phyloP scores from a whole-genome alignment of 2,888 invertebrate species.

The Scrobipalpa atriplicella region DNA sequence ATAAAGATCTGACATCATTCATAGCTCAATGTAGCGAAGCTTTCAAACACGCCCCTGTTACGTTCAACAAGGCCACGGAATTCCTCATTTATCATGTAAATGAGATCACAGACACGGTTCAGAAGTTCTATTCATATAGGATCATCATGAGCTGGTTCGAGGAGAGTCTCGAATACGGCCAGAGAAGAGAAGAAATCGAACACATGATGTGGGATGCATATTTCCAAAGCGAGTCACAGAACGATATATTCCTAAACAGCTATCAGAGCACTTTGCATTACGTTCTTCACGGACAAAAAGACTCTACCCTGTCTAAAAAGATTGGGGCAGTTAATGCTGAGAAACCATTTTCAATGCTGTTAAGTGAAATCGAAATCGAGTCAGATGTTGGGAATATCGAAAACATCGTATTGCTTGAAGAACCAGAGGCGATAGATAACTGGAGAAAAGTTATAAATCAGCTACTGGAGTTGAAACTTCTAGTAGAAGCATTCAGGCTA shows the following conservation, averaged over 20 bases:
- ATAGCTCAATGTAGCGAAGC: conserved; percentile 84
- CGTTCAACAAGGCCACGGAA: conserved; percentile 83
- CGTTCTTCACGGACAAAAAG: conserved; percentile 67
- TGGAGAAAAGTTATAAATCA: conserved; percentile 78
- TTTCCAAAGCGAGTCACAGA: conserved; percentile 58
- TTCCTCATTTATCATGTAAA: conserved; percentile 84
- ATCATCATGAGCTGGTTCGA: conserved; percentile 77
- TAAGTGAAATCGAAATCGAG: conserved; percentile 72
- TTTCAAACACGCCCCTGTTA: conserved; percentile 83
- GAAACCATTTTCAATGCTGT: conserved; percentile 63
- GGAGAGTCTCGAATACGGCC: conserved; percentile 66
- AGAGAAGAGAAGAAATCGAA: conserved; percentile 68
- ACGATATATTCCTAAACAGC: conserved; percentile 58
- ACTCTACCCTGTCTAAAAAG: conserved; percentile 55
- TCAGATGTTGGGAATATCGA: conserved; percentile 74
- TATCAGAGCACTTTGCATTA: conserved; percentile 66
- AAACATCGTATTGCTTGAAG: conserved; percentile 62
- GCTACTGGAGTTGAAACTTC: conserved; percentile 80
- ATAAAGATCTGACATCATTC: conserved; percentile 72
- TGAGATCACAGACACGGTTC: conserved; percentile 65
- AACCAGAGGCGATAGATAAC: conserved; percentile 64
- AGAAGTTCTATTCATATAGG: conserved; percentile 80
- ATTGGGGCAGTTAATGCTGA: conserved; percentile 57
- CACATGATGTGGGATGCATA: conserved; percentile 76
- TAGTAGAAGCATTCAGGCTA: conserved; percentile 84